Percentiles rank a stretch among this genome's conserved stretches.
These are phyloP conservation scores for Hydrotaea cyrtoneurina DNA, from an alignment of 2,888 invertebrate species.

Conservation along the genomic window DNA sequence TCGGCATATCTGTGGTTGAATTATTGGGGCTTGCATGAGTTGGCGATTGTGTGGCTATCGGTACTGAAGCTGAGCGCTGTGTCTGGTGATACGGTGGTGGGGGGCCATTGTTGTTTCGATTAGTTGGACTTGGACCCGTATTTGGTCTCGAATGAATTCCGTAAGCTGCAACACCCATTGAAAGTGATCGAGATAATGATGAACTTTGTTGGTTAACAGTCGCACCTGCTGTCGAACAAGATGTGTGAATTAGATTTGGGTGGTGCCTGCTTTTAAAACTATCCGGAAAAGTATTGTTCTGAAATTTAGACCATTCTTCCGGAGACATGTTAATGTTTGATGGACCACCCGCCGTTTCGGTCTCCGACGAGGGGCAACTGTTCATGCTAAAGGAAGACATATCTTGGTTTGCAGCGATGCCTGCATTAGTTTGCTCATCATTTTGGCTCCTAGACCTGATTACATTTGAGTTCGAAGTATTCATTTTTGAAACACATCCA, in stretches of 20 bases:
- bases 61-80: conserved; percentile 87
- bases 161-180: conserved; percentile 53
- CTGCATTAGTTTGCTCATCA: conserved; percentile 42
- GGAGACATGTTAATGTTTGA: conserved; percentile 82
- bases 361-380: conserved; percentile 58
- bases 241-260: conserved; percentile 46
- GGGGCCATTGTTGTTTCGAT: conserved; percentile 85
- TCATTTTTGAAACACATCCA: conserved; percentile 54
- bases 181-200: conserved; percentile 63
- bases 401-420: conserved; percentile 66
- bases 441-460: conserved; percentile 66
- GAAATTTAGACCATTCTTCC: conserved; percentile 95
- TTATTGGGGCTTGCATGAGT: conserved; percentile 88
- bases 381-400: conserved; percentile 63
- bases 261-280: conserved; percentile 80
- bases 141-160: conserved; percentile 55
- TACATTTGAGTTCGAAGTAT: conserved; percentile 56
- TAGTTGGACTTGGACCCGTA: conserved; percentile 74
- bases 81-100: conserved; percentile 90
- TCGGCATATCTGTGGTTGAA: conserved; percentile 86
- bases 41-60: conserved; percentile 88
- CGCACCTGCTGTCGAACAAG: conserved; percentile 30
- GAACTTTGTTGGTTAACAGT: conserved; percentile 51
- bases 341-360: conserved; percentile 50
- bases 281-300: conserved; percentile 91